phyloP scores from a whole-genome alignment of 2,113 vertebrate genomes.

The Melanocharis versteri region DNA sequence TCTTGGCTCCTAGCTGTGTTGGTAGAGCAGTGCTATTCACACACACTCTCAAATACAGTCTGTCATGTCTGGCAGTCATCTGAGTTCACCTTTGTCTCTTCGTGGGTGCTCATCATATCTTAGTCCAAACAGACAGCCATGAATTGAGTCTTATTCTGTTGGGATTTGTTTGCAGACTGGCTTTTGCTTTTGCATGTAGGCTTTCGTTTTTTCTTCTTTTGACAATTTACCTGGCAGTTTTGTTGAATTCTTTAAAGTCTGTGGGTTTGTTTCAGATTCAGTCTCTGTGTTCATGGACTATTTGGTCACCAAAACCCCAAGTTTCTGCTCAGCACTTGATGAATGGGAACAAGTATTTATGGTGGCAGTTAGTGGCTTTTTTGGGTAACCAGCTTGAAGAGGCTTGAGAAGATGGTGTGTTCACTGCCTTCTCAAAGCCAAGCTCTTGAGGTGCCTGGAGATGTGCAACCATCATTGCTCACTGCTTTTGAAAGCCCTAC shows the following conservation, averaged over 20 bases:
- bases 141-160: not conserved
- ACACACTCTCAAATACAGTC: rapidly evolving
- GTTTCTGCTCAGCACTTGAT: not conserved
- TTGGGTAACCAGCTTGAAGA: not conserved
- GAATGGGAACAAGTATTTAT: constrained; percentile 13
- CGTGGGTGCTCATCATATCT: not conserved
- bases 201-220: not conserved
- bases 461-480: not conserved
- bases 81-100: not conserved
- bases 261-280: constrained; percentile 4
- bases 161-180: not conserved
- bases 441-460: not conserved
- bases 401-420: not conserved
- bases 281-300: not conserved
- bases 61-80: not conserved
- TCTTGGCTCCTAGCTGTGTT: not conserved
- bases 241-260: not conserved
- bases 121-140: not conserved
- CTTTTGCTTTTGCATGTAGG: not conserved
- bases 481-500: not conserved
- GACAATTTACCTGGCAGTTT: not conserved
- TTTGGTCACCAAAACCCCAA: not conserved
- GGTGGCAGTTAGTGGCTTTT: constrained; percentile 21
- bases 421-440: not conserved
- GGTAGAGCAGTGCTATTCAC: not conserved